Conservation (phyloP, 2,888 invertebrate genomes). For the Fabriciana adippe region DNA sequence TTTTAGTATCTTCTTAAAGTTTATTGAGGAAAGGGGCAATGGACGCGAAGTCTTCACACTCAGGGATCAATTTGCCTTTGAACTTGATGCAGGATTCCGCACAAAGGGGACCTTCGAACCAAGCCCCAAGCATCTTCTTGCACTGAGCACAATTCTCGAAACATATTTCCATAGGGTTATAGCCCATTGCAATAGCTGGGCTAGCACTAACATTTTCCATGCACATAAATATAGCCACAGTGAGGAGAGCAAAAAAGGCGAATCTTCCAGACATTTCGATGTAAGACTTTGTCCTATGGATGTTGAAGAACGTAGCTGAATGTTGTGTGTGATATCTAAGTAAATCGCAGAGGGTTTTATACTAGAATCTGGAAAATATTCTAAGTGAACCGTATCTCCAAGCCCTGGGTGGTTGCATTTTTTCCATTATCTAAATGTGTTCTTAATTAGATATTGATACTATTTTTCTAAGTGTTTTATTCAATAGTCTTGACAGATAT, state of each 20-base stretch:
- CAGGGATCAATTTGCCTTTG: slow-evolving; percentile 91
- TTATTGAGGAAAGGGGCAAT: slow-evolving; percentile 88
- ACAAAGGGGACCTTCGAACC: slow-evolving; percentile 93
- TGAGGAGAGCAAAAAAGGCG: slow-evolving; percentile 1
- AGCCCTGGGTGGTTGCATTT: slow-evolving; percentile 21
- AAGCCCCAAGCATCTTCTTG: slow-evolving; percentile 92
- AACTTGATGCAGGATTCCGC: slow-evolving; percentile 92
- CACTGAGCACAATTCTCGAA: slow-evolving; percentile 94
- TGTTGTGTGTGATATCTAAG: slow-evolving; percentile 20
- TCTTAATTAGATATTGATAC: slow-evolving; percentile 28
- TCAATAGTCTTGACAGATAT: neutral
- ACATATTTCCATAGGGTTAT: slow-evolving; percentile 86
- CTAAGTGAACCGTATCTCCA: slow-evolving; percentile 31
- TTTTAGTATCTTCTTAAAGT: slow-evolving; percentile 47
- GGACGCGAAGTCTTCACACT: slow-evolving; percentile 91
- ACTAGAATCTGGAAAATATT: slow-evolving; percentile 23
- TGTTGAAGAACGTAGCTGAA: slow-evolving; percentile 7
- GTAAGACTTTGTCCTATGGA: neutral
- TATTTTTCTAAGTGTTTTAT: neutral
- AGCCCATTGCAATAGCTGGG: slow-evolving; percentile 61
- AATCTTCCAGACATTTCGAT: slow-evolving; percentile 24
- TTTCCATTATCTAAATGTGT: slow-evolving; percentile 31
- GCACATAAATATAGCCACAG: slow-evolving; percentile 1
- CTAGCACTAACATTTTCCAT: slow-evolving; percentile 19
- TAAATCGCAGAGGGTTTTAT: slow-evolving; percentile 26